Percentiles rank a stretch among this genome's conserved stretches.
Evolutionary conservation across 2,888 invertebrate species (phyloP).

Genomic region (Drosophila kuntzei): DNA sequence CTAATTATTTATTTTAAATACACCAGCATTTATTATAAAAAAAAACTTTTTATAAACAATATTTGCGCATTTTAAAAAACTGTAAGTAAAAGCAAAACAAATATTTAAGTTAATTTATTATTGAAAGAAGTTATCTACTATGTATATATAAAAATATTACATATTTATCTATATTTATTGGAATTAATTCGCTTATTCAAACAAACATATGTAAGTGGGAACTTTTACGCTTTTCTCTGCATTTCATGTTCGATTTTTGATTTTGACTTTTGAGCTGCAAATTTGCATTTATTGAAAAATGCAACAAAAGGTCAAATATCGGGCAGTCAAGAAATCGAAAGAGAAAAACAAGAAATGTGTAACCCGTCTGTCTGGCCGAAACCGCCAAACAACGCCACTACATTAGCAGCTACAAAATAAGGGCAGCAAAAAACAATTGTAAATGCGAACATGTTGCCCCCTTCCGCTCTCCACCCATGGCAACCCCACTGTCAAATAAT

Average conservation of each 20-base stretch:
- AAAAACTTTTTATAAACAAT: too few species aligned
- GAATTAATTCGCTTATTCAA: too few species aligned
- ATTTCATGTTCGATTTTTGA: conserved; percentile 63
- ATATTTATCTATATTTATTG: too few species aligned
- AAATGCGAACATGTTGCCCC: conserved; percentile 2
- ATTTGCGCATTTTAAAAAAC: too few species aligned
- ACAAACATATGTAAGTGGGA: too few species aligned
- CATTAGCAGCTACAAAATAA: conserved; percentile 63
- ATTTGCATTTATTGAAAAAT: conserved; percentile 59
- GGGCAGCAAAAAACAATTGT: conserved; percentile 28
- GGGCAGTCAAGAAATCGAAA: background rate
- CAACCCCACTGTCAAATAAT: conserved; percentile 59
- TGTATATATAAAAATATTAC: too few species aligned
- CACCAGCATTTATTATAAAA: too few species aligned
- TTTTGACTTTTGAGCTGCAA: conserved; percentile 74
- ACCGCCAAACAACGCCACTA: conserved; percentile 76
- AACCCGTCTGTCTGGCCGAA: conserved; percentile 34
- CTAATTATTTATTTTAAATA: too few species aligned
- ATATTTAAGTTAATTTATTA: too few species aligned
- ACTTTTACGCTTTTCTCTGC: background rate
- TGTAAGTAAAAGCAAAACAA: too few species aligned
- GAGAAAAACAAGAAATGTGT: conserved; percentile 26
- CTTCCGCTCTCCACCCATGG: background rate
- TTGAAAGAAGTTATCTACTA: too few species aligned
- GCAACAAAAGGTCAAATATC: background rate